Percentiles rank a stretch among this genome's conserved stretches.
Conservation (phyloP, 2,113 vertebrate species). For the Apeltes quadracus region DNA sequence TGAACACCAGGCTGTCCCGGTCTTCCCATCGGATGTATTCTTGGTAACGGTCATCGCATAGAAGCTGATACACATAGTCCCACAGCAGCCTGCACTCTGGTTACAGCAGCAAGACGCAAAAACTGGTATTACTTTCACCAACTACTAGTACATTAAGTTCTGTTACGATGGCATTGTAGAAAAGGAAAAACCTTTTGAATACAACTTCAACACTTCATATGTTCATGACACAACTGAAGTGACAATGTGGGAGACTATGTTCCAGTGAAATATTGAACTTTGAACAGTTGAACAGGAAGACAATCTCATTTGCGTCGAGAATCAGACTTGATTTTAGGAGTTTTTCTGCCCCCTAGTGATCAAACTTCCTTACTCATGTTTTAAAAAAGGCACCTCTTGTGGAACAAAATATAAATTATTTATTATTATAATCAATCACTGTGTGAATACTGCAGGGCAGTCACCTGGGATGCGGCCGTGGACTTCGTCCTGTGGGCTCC, state of each 20-base stretch:
- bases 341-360: conserved; percentile 13
- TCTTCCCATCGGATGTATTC: conserved; percentile 90
- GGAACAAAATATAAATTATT: not conserved
- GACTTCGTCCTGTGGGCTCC: conserved; percentile 51
- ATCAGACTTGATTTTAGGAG: not conserved
- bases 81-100: conserved; percentile 90
- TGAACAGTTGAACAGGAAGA: not conserved
- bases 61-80: conserved; percentile 90
- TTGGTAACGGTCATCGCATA: conserved; percentile 86
- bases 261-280: not conserved
- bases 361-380: not conserved
- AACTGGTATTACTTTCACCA: not conserved
- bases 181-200: not conserved
- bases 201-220: not conserved
- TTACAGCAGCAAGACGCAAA: not conserved
- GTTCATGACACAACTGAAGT: not conserved
- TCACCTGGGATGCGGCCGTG: conserved; percentile 80
- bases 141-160: not conserved
- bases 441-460: not conserved
- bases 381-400: not conserved
- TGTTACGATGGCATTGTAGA: not conserved
- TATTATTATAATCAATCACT: not conserved
- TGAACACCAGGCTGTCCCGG: conserved; percentile 82
- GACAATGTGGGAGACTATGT: not conserved
- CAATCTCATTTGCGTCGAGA: not conserved